Evolutionary conservation across 2,888 invertebrate species (phyloP).

Genomic region (Tachystola acroxantha): DNA sequence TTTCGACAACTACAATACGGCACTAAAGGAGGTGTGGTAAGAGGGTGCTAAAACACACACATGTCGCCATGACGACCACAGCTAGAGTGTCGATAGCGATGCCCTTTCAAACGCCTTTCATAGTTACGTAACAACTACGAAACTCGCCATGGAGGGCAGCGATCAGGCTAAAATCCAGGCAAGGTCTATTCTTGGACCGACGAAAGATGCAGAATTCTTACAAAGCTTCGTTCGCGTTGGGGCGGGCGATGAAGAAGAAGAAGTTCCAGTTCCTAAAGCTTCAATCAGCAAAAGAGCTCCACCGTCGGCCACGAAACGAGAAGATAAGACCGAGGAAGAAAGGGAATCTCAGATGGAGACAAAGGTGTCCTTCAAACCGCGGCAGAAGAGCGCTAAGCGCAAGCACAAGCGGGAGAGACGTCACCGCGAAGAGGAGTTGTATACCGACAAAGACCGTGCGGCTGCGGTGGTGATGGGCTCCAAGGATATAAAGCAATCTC

Average conservation of each 20-base stretch:
- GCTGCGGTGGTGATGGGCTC: slow-evolving; percentile 92
- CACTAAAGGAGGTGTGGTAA: slow-evolving; percentile 24
- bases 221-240: slow-evolving; percentile 89
- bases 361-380: slow-evolving; percentile 53
- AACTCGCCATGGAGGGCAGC: slow-evolving; percentile 36
- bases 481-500: slow-evolving; percentile 91
- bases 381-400: slow-evolving; percentile 44
- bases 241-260: slow-evolving; percentile 75
- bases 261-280: slow-evolving; percentile 56
- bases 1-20: slow-evolving; percentile 18
- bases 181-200: slow-evolving; percentile 81
- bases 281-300: slow-evolving; percentile 66
- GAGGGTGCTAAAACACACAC: slow-evolving; percentile 65
- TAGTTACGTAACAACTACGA: slow-evolving; percentile 43
- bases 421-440: slow-evolving; percentile 83
- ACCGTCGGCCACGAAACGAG: slow-evolving; percentile 41
- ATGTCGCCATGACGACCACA: slow-evolving; percentile 64
- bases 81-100: slow-evolving; percentile 65
- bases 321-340: slow-evolving; percentile 39
- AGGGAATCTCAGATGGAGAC: slow-evolving; percentile 48
- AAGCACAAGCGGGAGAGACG: slow-evolving; percentile 60
- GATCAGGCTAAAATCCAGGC: slow-evolving; percentile 68
- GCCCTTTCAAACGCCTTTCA: slow-evolving; percentile 49
- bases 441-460: slow-evolving; percentile 94
- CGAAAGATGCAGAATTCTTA: slow-evolving; percentile 85